Evolutionary conservation across 1,140 invertebrate species (phyloP).

Genomic region (Whitmania pigra): DNA sequence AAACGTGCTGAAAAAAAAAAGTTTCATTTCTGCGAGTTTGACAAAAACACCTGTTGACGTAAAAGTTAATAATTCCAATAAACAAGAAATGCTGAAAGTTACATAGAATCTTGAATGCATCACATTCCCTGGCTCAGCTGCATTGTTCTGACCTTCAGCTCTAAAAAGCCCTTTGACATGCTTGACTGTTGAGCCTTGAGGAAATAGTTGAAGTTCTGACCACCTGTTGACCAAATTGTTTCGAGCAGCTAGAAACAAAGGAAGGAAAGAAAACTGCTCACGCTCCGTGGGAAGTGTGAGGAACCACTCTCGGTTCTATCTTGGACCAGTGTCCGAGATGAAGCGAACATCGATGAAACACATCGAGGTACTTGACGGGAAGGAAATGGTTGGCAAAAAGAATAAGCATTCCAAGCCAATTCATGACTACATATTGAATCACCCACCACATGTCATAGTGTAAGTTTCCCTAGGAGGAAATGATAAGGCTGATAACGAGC

Average conservation of each 20-base stretch:
- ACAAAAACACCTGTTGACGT: background rate
- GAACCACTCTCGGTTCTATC: constrained; percentile 50
- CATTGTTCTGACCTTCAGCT: constrained; percentile 60
- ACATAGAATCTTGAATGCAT: constrained; percentile 73
- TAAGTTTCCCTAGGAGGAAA: constrained; percentile 52
- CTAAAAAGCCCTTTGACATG: constrained; percentile 65
- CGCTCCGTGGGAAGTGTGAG: constrained; percentile 50
- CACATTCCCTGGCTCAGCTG: constrained; percentile 67
- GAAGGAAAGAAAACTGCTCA: constrained; percentile 33
- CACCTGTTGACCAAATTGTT: constrained; percentile 45
- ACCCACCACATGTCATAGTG: constrained; percentile 74
- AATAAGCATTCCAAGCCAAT: constrained; percentile 67
- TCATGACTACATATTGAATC: constrained; percentile 64
- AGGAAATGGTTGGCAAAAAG: constrained; percentile 66
- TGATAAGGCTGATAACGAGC: background rate
- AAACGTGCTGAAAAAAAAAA: constrained; percentile 56
- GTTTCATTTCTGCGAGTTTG: background rate
- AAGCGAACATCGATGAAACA: constrained; percentile 69
- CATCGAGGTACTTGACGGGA: constrained; percentile 67
- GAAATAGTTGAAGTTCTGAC: constrained; percentile 60
- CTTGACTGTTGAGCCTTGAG: constrained; percentile 63
- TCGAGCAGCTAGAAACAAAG: background rate
- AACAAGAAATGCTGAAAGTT: constrained; percentile 40
- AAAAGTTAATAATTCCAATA: background rate
- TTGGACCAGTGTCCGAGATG: constrained; percentile 76